phyloP scores from a whole-genome alignment of 2,113 vertebrate genomes.

The Gasterosteus nipponicus region DNA sequence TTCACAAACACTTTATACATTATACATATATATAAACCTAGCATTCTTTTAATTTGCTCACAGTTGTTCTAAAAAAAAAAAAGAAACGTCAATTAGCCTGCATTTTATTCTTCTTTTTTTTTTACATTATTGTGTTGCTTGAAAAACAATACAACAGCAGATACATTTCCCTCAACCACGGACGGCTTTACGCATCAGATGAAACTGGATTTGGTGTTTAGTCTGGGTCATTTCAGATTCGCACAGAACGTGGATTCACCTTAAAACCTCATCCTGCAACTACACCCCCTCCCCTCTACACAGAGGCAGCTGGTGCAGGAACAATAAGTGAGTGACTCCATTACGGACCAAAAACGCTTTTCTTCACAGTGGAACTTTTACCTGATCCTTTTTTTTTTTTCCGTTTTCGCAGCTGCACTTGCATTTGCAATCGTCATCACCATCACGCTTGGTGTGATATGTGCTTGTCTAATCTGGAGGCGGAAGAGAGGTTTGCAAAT shows the following conservation, averaged over 20 bases:
- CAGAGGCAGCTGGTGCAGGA: neutral
- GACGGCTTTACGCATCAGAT: neutral
- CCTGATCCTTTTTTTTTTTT: neutral
- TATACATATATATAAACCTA: neutral
- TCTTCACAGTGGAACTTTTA: neutral
- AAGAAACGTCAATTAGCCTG: no score
- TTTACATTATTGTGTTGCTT: neutral
- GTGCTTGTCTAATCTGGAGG: slow-evolving; percentile 4
- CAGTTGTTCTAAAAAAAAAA: neutral
- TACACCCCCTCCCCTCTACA: neutral
- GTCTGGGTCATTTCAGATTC: neutral
- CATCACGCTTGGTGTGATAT: neutral
- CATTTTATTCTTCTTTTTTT: neutral
- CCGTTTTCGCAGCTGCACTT: slow-evolving; percentile 37
- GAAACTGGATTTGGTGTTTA: neutral
- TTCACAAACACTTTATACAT: neutral
- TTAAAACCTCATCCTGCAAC: neutral
- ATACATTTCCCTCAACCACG: no score
- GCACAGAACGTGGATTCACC: fast-evolving
- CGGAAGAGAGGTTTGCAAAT: slow-evolving; percentile 42
- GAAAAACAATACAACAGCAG: neutral
- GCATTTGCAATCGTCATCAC: neutral
- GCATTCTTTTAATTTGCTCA: neutral
- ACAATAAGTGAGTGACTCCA: slow-evolving; percentile 25
- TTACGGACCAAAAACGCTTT: no score